A percentile compares a stretch with the other conserved stretches of the same genome.
phyloP scores from a whole-genome alignment of 2,797 vertebrate genomes.

The Yasuhikotakia modesta region DNA sequence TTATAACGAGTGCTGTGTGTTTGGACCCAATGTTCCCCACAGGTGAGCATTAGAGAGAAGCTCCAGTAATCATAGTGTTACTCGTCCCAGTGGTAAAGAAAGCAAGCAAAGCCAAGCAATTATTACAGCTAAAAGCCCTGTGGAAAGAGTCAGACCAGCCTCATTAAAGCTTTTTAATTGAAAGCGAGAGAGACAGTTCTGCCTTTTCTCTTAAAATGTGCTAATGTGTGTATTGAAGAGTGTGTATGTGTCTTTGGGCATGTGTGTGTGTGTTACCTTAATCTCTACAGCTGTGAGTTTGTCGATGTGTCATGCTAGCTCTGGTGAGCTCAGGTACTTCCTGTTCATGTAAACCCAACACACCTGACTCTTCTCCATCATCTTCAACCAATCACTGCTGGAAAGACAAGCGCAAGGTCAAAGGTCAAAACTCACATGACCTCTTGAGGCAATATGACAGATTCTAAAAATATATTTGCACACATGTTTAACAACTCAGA shows the following conservation, averaged over 20 bases:
- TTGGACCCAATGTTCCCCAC: conserved; percentile 39
- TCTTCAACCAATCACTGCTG: conserved; percentile 89
- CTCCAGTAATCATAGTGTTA: conserved; percentile 49
- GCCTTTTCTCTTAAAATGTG: conserved; percentile 36
- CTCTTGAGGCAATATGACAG: neutral
- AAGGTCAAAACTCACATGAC: conserved; percentile 19
- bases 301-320: conserved; percentile 80
- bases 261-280: conserved; percentile 77
- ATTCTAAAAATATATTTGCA: neutral
- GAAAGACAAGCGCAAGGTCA: conserved; percentile 58
- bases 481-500: too few species aligned
- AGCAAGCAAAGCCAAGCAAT: conserved; percentile 46
- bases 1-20: conserved; percentile 46
- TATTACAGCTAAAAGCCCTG: conserved; percentile 58
- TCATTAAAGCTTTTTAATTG: conserved; percentile 56
- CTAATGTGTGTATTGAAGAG: conserved; percentile 29
- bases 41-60: conserved; percentile 51
- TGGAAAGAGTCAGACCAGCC: conserved; percentile 45
- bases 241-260: conserved; percentile 28
- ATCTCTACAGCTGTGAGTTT: conserved; percentile 90
- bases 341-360: conserved; percentile 87
- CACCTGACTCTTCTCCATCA: conserved; percentile 88
- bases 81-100: conserved; percentile 49
- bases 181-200: conserved; percentile 41
- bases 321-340: conserved; percentile 78